Conservation (phyloP, 2,797 vertebrate species). For the Karalla daura region DNA sequence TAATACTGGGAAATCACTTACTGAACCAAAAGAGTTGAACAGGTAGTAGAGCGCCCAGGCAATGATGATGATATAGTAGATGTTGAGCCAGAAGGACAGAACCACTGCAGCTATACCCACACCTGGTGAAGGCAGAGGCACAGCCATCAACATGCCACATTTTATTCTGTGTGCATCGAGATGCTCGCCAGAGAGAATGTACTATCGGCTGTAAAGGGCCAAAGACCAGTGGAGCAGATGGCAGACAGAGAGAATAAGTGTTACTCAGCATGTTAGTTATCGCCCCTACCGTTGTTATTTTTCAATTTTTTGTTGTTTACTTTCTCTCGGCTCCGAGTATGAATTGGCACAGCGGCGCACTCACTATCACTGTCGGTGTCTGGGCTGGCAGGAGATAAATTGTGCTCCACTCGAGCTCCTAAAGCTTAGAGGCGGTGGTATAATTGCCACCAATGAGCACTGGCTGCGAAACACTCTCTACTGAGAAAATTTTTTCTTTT, state of each 20-base stretch:
- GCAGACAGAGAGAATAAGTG: not conserved
- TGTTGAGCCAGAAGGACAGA: constrained; percentile 94
- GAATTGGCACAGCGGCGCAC: constrained; percentile 26
- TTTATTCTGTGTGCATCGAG: not conserved
- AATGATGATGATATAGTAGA: constrained; percentile 95
- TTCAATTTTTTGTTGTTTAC: constrained; percentile 20
- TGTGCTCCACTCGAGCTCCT: constrained; percentile 9
- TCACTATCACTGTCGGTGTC: constrained; percentile 10
- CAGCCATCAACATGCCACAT: not conserved
- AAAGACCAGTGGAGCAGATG: not conserved
- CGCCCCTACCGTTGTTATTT: constrained; percentile 12
- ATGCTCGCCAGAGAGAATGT: not conserved
- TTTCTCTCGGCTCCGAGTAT: constrained; percentile 24
- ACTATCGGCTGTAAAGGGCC: not conserved
- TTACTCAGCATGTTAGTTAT: constrained; percentile 6
- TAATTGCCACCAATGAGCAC: constrained; percentile 26
- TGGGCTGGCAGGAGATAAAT: constrained; percentile 40
- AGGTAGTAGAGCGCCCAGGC: constrained; percentile 95
- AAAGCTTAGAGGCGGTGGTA: constrained; percentile 9
- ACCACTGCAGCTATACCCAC: constrained; percentile 91
- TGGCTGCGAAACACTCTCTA: not conserved
- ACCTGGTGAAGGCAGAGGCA: constrained; percentile 74
- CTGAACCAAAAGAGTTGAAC: constrained; percentile 90
- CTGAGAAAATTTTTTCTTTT: not conserved
- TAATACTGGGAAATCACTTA: too few species aligned